phyloP scores from a whole-genome alignment of 2,113 vertebrate genomes.

The Myotis davidii region DNA sequence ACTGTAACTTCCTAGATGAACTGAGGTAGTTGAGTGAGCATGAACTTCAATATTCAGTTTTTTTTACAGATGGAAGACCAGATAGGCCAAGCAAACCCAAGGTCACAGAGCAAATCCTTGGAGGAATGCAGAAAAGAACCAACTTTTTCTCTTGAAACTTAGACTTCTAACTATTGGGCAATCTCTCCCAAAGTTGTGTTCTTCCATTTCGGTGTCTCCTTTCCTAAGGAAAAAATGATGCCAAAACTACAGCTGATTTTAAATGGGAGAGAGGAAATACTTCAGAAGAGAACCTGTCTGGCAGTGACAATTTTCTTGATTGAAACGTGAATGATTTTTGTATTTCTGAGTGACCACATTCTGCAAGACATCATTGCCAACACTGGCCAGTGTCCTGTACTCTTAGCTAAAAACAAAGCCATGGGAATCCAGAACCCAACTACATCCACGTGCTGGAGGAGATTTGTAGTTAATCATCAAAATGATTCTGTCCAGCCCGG shows the following conservation, averaged over 20 bases:
- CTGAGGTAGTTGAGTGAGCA: slow-evolving; percentile 22
- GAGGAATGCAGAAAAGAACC: slow-evolving; percentile 45
- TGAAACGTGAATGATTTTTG: slow-evolving; percentile 50
- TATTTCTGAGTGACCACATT: slow-evolving; percentile 68
- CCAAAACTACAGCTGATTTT: slow-evolving; percentile 63
- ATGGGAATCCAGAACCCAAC: slow-evolving; percentile 12
- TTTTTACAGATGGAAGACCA: slow-evolving; percentile 48
- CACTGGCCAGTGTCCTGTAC: slow-evolving; percentile 66
- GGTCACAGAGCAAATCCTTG: slow-evolving; percentile 4
- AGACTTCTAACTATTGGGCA: background rate
- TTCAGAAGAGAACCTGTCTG: slow-evolving; percentile 57
- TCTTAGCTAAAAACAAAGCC: slow-evolving; percentile 6
- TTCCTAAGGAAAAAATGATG: slow-evolving; percentile 54
- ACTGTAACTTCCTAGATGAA: background rate
- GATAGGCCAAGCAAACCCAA: slow-evolving; percentile 28
- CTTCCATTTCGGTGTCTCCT: slow-evolving; percentile 52
- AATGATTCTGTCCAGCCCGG: background rate
- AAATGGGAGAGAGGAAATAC: background rate
- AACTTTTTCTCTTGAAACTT: slow-evolving; percentile 18
- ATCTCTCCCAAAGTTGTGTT: background rate
- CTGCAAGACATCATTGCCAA: slow-evolving; percentile 61
- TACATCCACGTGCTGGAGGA: background rate
- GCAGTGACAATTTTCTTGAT: slow-evolving; percentile 68
- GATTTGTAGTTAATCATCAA: slow-evolving; percentile 11
- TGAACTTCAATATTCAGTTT: slow-evolving; percentile 31